These are phyloP conservation scores for Clitarchus hookeri DNA, from an alignment of 2,888 invertebrate species.

Conservation along the genomic window DNA sequence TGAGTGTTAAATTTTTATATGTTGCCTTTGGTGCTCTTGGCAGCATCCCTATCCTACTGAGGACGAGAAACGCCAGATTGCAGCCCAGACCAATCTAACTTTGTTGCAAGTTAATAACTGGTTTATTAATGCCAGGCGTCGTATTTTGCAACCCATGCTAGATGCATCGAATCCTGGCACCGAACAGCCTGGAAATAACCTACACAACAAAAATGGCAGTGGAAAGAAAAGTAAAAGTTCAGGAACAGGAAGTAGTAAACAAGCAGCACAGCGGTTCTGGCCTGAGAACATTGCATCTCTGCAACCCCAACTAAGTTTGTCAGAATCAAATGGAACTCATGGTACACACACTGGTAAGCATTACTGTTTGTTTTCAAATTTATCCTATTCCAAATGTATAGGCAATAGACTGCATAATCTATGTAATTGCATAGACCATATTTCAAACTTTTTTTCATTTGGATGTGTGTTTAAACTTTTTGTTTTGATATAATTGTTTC, in stretches of 20 bases:
- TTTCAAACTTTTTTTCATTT: too few relatives aligned
- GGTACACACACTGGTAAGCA: conserved; percentile 33
- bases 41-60: conserved; percentile 96
- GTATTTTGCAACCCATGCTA: conserved; percentile 91
- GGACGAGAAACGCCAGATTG: conserved; percentile 89
- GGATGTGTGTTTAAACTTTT: too few relatives aligned
- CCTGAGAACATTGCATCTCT: conserved; percentile 68
- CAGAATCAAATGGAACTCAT: conserved; percentile 34
- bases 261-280: conserved; percentile 74
- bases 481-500: too few relatives aligned
- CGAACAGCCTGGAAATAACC: conserved; percentile 39
- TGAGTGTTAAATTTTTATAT: neutral
- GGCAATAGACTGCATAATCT: neutral
- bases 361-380: neutral
- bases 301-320: conserved; percentile 58
- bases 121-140: conserved; percentile 91
- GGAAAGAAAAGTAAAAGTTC: conserved; percentile 59
- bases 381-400: neutral
- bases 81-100: conserved; percentile 86
- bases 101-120: conserved; percentile 89
- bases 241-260: conserved; percentile 51
- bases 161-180: conserved; percentile 66
- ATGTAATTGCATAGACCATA: too few relatives aligned
- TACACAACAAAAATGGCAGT: conserved; percentile 56
- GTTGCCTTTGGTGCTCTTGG: neutral